A percentile compares a stretch with the other conserved stretches of the same genome.
These are phyloP conservation scores for Triplophysa yarkandensis DNA, from an alignment of 2,797 vertebrate species.

Conservation along the genomic window DNA sequence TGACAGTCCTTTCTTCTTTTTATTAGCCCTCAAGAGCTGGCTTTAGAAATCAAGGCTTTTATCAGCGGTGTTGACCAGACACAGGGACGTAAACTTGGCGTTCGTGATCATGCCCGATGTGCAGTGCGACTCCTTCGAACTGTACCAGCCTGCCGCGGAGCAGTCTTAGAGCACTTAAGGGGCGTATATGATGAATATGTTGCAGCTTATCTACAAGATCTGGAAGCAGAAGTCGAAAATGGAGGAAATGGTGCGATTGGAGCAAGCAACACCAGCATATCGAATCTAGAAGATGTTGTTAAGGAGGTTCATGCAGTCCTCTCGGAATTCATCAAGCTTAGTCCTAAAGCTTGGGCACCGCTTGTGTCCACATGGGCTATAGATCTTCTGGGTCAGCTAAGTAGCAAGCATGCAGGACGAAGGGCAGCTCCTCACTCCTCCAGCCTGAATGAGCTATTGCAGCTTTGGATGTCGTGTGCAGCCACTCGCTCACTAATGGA, in stretches of 20 bases:
- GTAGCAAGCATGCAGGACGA: conserved; percentile 87
- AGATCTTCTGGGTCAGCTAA: conserved; percentile 91
- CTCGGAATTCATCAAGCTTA: conserved; percentile 83
- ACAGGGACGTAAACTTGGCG: conserved; percentile 86
- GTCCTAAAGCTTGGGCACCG: conserved; percentile 90
- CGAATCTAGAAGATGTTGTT: conserved; percentile 78
- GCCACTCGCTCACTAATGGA: conserved; percentile 92
- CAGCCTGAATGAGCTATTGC: conserved; percentile 89
- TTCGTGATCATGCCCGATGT: conserved; percentile 88
- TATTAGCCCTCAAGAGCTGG: conserved; percentile 84
- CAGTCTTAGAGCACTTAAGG: conserved; percentile 88
- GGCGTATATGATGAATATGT: conserved; percentile 90
- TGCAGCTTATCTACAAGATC: conserved; percentile 79
- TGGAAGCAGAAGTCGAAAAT: conserved; percentile 76
- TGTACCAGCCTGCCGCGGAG: conserved; percentile 85
- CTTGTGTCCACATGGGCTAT: conserved; percentile 91
- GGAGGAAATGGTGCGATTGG: conserved; percentile 57
- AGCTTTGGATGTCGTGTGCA: conserved; percentile 93
- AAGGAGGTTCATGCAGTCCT: conserved; percentile 84
- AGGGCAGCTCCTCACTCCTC: conserved; percentile 85
- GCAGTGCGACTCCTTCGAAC: conserved; percentile 87
- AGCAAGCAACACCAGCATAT: conserved; percentile 58
- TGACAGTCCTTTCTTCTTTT: neutral
- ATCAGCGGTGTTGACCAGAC: conserved; percentile 84
- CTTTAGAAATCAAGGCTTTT: conserved; percentile 92